A percentile compares a stretch with the other conserved stretches of the same genome.
phyloP scores from a whole-genome alignment of 2,888 invertebrate genomes.

The Podabrus alpinus region DNA sequence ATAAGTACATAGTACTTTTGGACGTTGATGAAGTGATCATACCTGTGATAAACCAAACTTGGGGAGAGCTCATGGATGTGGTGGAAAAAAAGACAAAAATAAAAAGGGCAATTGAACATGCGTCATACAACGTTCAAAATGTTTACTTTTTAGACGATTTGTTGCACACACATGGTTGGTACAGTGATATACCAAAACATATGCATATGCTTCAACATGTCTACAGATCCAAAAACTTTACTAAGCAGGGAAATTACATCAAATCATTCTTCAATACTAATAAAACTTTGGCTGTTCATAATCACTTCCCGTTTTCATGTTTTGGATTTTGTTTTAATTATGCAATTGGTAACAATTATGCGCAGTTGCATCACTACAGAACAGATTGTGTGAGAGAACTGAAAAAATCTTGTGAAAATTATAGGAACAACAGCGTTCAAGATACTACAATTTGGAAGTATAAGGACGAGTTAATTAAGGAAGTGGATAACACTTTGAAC shows the following conservation, averaged over 20 bases:
- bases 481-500: constrained; percentile 71
- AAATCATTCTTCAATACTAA: constrained; percentile 94
- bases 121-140: constrained; percentile 86
- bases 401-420: constrained; percentile 82
- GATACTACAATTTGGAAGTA: constrained; percentile 89
- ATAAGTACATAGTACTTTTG: constrained; percentile 80
- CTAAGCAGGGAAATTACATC: constrained; percentile 90
- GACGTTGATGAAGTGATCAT: constrained; percentile 56
- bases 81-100: constrained; percentile 67
- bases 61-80: constrained; percentile 78
- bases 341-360: constrained; percentile 79
- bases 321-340: constrained; percentile 82
- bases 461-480: constrained; percentile 73
- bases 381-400: constrained; percentile 89
- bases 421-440: constrained; percentile 78
- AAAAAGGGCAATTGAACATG: constrained; percentile 70
- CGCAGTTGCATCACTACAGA: constrained; percentile 91
- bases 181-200: constrained; percentile 77
- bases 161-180: constrained; percentile 75
- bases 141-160: constrained; percentile 90
- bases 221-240: constrained; percentile 86
- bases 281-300: constrained; percentile 85
- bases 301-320: constrained; percentile 90
- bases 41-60: constrained; percentile 73
- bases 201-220: constrained; percentile 95